Conservation (phyloP, 2,797 vertebrate species). For the Parauchenoglanis punctatus region DNA sequence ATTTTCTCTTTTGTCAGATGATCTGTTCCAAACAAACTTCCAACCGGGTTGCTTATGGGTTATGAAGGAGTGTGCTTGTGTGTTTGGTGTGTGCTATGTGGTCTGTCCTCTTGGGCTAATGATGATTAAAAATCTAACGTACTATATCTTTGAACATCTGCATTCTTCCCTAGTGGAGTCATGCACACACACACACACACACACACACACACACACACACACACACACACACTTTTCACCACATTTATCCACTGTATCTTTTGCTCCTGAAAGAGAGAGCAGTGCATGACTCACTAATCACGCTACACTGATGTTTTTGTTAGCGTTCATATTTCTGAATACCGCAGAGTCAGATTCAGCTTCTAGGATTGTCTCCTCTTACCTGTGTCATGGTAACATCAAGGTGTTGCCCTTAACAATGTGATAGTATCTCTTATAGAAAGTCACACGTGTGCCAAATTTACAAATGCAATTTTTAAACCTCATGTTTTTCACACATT, state of each 20-base stretch:
- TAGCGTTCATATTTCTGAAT: constrained; percentile 22
- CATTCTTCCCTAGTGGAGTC: constrained; percentile 45
- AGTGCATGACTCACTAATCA: neutral
- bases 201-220: neutral
- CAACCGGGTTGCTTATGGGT: constrained; percentile 11
- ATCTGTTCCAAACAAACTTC: constrained; percentile 36
- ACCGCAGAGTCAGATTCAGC: neutral
- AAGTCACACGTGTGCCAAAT: neutral
- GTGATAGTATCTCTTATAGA: neutral
- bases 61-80: neutral
- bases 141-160: constrained; percentile 19
- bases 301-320: neutral
- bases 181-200: constrained; percentile 34
- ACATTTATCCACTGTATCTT: neutral
- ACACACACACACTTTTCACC: neutral
- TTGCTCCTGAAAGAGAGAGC: neutral
- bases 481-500: too few species aligned
- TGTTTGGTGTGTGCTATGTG: neutral
- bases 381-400: neutral
- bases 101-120: constrained; percentile 17
- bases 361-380: constrained; percentile 2
- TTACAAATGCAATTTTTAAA: neutral
- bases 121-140: constrained; percentile 18
- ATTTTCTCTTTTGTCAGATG: constrained; percentile 18
- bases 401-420: neutral